phyloP scores from a whole-genome alignment of 2,113 vertebrate genomes.

The Climacteris rufus region DNA sequence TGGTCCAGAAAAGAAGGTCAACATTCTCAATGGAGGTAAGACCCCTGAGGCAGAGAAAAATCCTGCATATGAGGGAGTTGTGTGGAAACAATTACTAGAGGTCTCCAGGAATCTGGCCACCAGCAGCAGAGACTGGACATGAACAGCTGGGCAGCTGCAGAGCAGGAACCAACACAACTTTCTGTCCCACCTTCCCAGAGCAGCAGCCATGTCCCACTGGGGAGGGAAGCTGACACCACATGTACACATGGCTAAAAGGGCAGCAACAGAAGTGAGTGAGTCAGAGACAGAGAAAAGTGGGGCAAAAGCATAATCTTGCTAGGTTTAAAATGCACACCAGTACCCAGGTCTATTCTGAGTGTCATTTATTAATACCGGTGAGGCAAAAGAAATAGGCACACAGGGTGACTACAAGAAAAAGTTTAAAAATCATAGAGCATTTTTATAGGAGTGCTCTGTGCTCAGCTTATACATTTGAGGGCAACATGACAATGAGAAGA shows the following conservation, averaged over 20 bases:
- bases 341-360: neutral
- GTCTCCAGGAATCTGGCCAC: neutral
- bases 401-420: neutral
- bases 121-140: neutral
- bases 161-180: neutral
- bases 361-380: neutral
- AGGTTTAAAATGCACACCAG: neutral
- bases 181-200: neutral
- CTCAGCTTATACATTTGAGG: neutral
- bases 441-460: neutral
- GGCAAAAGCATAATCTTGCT: neutral
- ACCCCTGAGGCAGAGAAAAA: neutral
- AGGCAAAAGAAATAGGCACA: neutral
- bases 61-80: neutral
- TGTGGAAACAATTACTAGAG: neutral
- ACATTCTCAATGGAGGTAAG: neutral
- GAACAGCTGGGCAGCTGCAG: neutral
- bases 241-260: neutral
- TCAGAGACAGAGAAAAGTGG: neutral
- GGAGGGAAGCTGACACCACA: neutral
- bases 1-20: neutral
- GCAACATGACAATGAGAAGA: neutral
- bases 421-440: neutral
- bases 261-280: neutral
- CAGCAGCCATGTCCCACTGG: neutral